Evolutionary conservation across 2,888 invertebrate genomes (phyloP).

Genomic region (Mallateleia sp.): DNA sequence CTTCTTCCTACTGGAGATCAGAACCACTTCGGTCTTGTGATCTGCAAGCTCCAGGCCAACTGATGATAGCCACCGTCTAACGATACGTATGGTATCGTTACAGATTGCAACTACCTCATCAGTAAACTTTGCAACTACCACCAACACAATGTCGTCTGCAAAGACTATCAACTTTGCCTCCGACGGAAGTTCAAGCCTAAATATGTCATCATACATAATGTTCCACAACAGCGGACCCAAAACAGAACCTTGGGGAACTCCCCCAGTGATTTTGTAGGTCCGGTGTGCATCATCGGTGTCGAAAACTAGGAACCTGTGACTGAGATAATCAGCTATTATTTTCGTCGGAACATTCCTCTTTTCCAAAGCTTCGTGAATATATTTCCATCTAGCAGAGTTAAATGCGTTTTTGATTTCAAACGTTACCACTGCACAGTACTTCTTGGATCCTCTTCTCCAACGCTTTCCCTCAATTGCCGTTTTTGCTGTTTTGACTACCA

Average conservation of each 20-base stretch:
- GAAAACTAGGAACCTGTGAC: background rate
- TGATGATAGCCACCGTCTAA: background rate
- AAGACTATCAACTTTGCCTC: background rate
- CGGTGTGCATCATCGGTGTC: background rate
- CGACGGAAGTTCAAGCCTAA: background rate
- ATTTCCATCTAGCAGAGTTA: background rate
- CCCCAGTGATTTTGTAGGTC: background rate
- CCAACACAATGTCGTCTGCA: background rate
- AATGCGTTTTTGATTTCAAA: background rate
- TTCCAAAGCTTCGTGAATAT: background rate
- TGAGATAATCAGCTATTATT: background rate
- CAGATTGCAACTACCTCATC: background rate
- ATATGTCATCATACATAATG: background rate
- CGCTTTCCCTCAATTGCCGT: conserved; percentile 61
- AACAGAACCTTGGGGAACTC: conserved; percentile 7
- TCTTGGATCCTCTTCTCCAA: conserved; percentile 45
- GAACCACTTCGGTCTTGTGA: background rate
- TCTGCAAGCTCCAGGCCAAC: background rate
- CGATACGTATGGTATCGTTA: background rate
- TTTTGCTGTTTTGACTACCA: conserved; percentile 5
- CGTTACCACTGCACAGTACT: conserved; percentile 17
- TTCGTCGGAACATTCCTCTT: background rate
- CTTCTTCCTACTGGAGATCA: background rate
- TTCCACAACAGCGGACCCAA: background rate
- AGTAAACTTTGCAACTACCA: background rate